phyloP scores from a whole-genome alignment of 2,888 invertebrate species.

The Nesidiocoris tenuis region DNA sequence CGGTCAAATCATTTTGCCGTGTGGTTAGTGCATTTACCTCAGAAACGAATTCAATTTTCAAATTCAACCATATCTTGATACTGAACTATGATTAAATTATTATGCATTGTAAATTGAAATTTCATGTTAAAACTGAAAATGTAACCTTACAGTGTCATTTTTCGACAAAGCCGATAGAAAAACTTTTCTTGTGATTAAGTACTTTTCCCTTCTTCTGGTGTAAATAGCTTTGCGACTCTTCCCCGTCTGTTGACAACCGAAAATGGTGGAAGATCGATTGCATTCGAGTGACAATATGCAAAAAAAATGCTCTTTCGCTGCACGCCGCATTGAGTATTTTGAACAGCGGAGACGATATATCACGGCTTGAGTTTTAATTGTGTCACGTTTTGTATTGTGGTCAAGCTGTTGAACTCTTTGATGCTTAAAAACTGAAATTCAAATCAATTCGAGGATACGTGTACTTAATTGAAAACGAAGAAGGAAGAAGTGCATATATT shows the following conservation, averaged over 20 bases:
- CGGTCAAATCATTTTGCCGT: not conserved
- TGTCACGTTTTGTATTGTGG: conserved; percentile 5
- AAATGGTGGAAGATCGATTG: not conserved
- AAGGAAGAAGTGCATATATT: conserved; percentile 35
- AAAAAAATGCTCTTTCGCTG: conserved; percentile 17
- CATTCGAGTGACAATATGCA: conserved; percentile 36
- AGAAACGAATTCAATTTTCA: too few species aligned
- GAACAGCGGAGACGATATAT: not conserved
- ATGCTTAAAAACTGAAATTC: not conserved
- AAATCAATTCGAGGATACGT: too few species aligned
- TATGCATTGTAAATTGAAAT: too few species aligned
- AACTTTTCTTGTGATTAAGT: not conserved
- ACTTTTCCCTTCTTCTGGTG: conserved; percentile 39
- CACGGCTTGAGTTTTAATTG: not conserved
- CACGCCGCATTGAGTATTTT: conserved; percentile 27
- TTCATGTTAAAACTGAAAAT: too few species aligned
- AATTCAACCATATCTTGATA: too few species aligned
- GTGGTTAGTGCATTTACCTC: not conserved
- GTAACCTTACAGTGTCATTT: too few species aligned
- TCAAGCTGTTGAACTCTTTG: conserved; percentile 11
- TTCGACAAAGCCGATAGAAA: not conserved
- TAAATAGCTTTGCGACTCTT: conserved; percentile 22
- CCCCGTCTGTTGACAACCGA: conserved; percentile 19
- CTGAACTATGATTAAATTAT: too few species aligned
- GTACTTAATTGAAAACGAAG: too few species aligned